Evolutionary conservation across 2,113 vertebrate genomes (phyloP).

Genomic region (Seriola quinqueradiata): DNA sequence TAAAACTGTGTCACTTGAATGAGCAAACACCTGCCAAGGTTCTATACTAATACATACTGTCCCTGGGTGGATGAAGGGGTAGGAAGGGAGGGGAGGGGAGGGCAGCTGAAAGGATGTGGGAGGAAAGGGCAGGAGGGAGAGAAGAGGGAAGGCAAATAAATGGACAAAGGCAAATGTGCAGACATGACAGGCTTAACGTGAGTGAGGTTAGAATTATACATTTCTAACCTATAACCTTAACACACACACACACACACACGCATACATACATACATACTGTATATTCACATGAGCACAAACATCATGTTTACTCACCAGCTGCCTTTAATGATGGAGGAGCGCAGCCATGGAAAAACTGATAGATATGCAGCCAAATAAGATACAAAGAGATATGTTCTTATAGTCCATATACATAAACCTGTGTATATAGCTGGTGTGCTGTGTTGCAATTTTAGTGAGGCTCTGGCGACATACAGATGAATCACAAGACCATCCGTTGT

Average conservation of each 20-base stretch:
- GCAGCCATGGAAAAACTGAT: not conserved
- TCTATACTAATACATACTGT: constrained; percentile 67
- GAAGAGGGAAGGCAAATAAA: constrained; percentile 24
- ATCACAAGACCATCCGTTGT: not conserved
- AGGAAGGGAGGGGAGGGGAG: not conserved
- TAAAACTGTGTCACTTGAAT: constrained; percentile 80
- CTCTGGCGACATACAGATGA: constrained; percentile 11
- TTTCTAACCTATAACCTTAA: too few relatives aligned
- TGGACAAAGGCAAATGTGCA: constrained; percentile 27
- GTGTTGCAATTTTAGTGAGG: constrained; percentile 20
- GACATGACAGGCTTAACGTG: constrained; percentile 31
- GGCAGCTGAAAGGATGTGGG: constrained; percentile 25
- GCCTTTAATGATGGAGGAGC: constrained; percentile 17
- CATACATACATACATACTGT: not conserved
- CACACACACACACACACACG: not conserved
- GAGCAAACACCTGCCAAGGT: constrained; percentile 77
- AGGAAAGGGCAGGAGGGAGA: constrained; percentile 39
- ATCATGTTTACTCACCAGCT: constrained; percentile 20
- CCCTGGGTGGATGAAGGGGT: constrained; percentile 62
- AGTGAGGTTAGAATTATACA: not conserved
- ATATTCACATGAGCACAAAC: not conserved
- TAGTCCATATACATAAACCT: not conserved
- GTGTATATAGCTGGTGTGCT: constrained; percentile 2
- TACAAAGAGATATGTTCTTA: not conserved
- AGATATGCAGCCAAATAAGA: constrained; percentile 33